Conservation (phyloP, 2,797 vertebrate genomes). For the Tiaroga cobitis region DNA sequence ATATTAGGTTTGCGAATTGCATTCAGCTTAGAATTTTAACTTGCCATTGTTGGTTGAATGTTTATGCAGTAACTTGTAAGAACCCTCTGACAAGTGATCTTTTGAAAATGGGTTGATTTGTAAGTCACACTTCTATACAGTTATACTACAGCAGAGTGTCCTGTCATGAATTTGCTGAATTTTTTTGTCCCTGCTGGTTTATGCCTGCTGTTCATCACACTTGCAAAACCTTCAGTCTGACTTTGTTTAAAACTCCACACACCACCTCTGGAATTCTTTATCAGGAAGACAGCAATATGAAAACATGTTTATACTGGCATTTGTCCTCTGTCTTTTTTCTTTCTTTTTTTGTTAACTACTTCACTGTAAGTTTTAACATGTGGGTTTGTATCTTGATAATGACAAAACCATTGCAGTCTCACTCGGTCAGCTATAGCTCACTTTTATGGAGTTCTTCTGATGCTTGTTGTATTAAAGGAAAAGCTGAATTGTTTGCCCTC, state of each 20-base stretch:
- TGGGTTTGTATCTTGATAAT: conserved; percentile 69
- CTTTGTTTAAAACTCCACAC: conserved; percentile 74
- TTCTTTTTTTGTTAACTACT: conserved; percentile 54
- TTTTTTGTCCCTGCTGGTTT: conserved; percentile 66
- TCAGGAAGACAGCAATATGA: conserved; percentile 72
- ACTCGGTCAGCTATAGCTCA: conserved; percentile 67
- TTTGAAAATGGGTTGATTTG: conserved; percentile 57
- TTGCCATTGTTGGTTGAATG: conserved; percentile 19
- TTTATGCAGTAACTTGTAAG: conserved; percentile 10
- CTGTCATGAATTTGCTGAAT: conserved; percentile 71
- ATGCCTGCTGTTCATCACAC: conserved; percentile 79
- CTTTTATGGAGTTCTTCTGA: conserved; percentile 59
- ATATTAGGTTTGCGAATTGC: conserved; percentile 65
- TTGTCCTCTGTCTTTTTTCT: conserved; percentile 44
- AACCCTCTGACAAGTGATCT: background rate
- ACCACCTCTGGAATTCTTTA: conserved; percentile 72
- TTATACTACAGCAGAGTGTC: conserved; percentile 59
- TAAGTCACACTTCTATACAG: conserved; percentile 51
- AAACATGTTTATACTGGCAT: conserved; percentile 68
- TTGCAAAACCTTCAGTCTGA: conserved; percentile 68
- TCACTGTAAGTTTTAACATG: conserved; percentile 66
- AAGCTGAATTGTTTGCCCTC: conserved; percentile 39
- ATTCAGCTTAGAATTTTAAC: conserved; percentile 58
- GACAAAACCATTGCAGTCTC: conserved; percentile 67
- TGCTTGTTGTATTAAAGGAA: conserved; percentile 53